These are phyloP conservation scores for Cheilosia scutellata DNA, from an alignment of 2,888 invertebrate species.

Conservation along the genomic window DNA sequence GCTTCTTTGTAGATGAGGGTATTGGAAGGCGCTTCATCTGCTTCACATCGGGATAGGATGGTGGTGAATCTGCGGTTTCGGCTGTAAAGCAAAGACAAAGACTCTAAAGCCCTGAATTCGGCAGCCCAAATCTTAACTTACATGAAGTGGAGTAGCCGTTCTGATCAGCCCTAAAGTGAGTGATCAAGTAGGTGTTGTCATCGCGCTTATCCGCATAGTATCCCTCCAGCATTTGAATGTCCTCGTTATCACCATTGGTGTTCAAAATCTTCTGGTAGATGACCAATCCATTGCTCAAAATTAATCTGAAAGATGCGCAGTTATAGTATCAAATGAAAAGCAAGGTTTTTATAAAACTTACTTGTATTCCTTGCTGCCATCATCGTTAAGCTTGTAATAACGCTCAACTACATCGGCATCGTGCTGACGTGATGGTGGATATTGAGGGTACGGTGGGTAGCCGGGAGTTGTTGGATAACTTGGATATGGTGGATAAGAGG, in stretches of 20 bases:
- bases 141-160: constrained; percentile 51
- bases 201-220: constrained; percentile 54
- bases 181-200: constrained; percentile 46
- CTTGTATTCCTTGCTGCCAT: constrained; percentile 67
- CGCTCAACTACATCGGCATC: constrained; percentile 44
- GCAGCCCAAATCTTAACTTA: constrained; percentile 6
- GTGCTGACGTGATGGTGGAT: constrained; percentile 1
- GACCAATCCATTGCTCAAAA: constrained; percentile 48
- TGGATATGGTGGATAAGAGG: constrained; percentile 3
- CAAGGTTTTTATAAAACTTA: background rate
- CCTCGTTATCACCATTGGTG: constrained; percentile 22
- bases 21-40: constrained; percentile 34
- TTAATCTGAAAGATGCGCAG: constrained; percentile 7
- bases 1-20: background rate
- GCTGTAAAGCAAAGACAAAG: constrained; percentile 14
- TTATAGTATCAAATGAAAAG: background rate
- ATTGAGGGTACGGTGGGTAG: background rate
- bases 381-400: constrained; percentile 48
- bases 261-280: constrained; percentile 54
- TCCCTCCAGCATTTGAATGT: constrained; percentile 51
- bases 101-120: background rate
- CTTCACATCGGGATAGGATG: constrained; percentile 33
- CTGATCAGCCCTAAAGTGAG: constrained; percentile 48
- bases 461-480: background rate
- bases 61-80: constrained; percentile 40